A percentile compares a stretch with the other conserved stretches of the same genome.
These are phyloP conservation scores for Plecturocebus donacophilus DNA, from an alignment of 2,113 vertebrate species.

Conservation along the genomic window DNA sequence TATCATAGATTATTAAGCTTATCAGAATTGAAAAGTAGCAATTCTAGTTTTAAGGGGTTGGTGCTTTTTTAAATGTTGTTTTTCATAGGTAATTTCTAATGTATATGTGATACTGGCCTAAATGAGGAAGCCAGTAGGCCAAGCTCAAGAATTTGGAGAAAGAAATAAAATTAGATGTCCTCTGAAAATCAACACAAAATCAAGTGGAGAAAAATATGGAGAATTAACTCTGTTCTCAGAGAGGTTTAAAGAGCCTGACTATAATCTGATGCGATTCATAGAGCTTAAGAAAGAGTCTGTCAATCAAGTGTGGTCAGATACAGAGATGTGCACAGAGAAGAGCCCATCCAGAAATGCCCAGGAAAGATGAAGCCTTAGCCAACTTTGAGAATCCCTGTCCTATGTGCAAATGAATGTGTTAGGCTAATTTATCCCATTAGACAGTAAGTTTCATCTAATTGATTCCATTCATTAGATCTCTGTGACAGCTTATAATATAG, in stretches of 20 bases:
- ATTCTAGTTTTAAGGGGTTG: background rate
- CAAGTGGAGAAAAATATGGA: background rate
- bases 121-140: background rate
- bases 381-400: background rate
- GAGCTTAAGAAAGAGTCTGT: background rate
- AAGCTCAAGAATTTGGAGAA: background rate
- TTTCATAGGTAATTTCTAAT: background rate
- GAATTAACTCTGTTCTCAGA: background rate
- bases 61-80: background rate
- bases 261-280: background rate
- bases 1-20: background rate
- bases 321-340: background rate
- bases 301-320: background rate
- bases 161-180: slow-evolving; percentile 11
- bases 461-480: background rate
- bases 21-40: background rate
- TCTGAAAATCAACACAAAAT: slow-evolving; percentile 9
- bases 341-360: background rate
- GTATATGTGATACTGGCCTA: background rate
- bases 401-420: background rate
- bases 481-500: background rate
- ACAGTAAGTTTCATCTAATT: background rate
- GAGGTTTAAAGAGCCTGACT: background rate
- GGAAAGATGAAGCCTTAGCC: background rate
- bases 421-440: background rate